These are phyloP conservation scores for Conus ventricosus DNA, from an alignment of 1,140 invertebrate genomes.

Conservation along the genomic window DNA sequence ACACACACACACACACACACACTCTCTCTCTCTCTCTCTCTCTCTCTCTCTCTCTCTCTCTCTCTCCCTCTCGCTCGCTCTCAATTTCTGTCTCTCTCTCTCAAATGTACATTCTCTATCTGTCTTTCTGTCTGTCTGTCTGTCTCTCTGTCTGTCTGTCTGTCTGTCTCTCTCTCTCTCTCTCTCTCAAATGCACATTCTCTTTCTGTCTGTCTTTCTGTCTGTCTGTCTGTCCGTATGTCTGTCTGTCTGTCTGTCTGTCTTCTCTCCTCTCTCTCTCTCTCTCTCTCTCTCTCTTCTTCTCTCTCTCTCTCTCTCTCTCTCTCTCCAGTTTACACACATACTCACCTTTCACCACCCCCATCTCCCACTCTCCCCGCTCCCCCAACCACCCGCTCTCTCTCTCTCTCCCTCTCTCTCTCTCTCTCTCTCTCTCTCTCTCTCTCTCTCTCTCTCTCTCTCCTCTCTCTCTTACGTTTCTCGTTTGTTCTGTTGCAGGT, in stretches of 20 bases:
- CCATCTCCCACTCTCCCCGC: no score
- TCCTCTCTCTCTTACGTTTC: background rate
- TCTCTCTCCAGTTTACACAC: conserved; percentile 22
- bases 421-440: background rate
- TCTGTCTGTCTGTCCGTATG: no score
- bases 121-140: conserved; percentile 27
- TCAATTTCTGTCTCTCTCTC: no score
- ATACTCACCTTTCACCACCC: conserved; percentile 5
- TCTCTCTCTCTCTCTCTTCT: conserved; percentile 33
- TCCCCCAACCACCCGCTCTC: background rate
- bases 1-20: no score
- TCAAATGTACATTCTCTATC: background rate
- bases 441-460: background rate
- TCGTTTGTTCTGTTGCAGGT: background rate
- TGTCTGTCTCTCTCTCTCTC: conserved; percentile 18
- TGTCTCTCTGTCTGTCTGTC: conserved; percentile 11
- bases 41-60: conserved; percentile 17
- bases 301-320: conserved; percentile 33
- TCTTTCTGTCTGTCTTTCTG: background rate
- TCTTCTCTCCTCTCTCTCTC: conserved; percentile 34
- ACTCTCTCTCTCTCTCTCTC: no score
- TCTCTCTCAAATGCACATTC: background rate
- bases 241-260: no score
- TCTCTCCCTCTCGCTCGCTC: no score
- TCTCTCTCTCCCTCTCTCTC: background rate